Evolutionary conservation across 2,113 vertebrate species (phyloP).

Genomic region (Piaya cayana): DNA sequence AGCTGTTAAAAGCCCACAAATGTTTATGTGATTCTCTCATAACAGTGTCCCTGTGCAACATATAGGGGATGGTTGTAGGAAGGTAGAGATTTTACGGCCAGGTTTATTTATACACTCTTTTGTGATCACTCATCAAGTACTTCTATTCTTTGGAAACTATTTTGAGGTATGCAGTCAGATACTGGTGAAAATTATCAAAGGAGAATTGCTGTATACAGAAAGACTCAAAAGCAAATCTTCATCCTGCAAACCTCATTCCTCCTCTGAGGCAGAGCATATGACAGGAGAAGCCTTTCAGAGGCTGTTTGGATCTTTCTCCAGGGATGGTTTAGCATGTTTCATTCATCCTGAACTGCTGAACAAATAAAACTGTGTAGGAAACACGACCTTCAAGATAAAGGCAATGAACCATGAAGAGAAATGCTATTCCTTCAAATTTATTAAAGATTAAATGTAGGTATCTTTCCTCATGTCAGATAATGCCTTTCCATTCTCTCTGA

Average conservation of each 20-base stretch:
- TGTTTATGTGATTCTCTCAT: not conserved
- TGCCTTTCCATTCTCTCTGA: conserved; percentile 8
- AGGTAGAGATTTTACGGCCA: not conserved
- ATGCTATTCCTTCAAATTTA: conserved; percentile 34
- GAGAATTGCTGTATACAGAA: rapidly evolving
- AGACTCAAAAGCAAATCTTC: not conserved
- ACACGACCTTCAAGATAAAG: conserved; percentile 14
- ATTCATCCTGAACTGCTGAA: conserved; percentile 17
- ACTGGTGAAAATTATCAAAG: not conserved
- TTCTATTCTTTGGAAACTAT: not conserved
- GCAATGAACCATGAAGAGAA: conserved; percentile 3
- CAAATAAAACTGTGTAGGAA: conserved; percentile 35
- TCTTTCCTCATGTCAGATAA: conserved; percentile 18
- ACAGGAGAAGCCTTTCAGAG: not conserved
- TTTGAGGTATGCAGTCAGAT: not conserved
- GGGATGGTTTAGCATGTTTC: conserved; percentile 2
- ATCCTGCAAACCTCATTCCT: not conserved
- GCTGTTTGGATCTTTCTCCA: not conserved
- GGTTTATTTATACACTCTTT: not conserved
- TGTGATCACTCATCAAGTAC: not conserved
- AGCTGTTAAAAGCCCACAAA: not conserved
- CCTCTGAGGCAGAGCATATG: not conserved
- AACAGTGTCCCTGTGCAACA: not conserved
- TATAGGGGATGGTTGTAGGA: not conserved
- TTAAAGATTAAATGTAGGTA: conserved; percentile 43